phyloP scores from a whole-genome alignment of 2,888 invertebrate genomes.

The Steinernema carpocapsae region DNA sequence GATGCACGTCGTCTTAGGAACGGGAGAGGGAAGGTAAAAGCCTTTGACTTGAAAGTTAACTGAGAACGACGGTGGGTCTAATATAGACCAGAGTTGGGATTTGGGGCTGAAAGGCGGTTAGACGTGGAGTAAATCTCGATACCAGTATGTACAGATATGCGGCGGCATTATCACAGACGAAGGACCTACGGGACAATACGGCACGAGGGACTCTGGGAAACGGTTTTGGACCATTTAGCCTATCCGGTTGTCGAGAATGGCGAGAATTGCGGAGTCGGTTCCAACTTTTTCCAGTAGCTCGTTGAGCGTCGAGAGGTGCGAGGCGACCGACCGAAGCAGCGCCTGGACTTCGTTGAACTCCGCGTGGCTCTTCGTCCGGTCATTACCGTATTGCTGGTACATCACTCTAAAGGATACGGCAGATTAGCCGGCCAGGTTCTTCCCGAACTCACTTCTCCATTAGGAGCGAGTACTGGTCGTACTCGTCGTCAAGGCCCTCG shows the following conservation, averaged over 20 bases:
- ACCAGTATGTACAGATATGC: constrained; percentile 33
- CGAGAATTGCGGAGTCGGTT: constrained; percentile 28
- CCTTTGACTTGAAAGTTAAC: constrained; percentile 10
- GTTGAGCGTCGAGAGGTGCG: constrained; percentile 8
- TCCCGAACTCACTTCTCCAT: constrained; percentile 6
- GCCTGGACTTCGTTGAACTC: constrained; percentile 30
- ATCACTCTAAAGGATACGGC: constrained; percentile 8
- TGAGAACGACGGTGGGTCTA: constrained; percentile 5
- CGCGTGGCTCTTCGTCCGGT: neutral
- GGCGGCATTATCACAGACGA: constrained; percentile 26
- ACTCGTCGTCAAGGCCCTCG: constrained; percentile 21
- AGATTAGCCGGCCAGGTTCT: neutral
- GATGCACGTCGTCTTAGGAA: neutral
- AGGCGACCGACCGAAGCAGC: constrained; percentile 14
- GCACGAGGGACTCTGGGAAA: neutral
- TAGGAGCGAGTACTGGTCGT: constrained; percentile 25
- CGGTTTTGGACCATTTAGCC: neutral
- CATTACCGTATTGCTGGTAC: constrained; percentile 14
- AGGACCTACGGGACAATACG: neutral
- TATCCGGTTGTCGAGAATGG: constrained; percentile 19
- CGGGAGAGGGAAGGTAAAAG: neutral
- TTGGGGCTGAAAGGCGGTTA: neutral
- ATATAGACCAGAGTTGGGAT: constrained; percentile 11
- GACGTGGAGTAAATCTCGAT: neutral
- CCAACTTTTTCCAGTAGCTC: constrained; percentile 9